A percentile compares a stretch with the other conserved stretches of the same genome.
phyloP scores from a whole-genome alignment of 1,140 invertebrate genomes.

The Euwallacea similis region DNA sequence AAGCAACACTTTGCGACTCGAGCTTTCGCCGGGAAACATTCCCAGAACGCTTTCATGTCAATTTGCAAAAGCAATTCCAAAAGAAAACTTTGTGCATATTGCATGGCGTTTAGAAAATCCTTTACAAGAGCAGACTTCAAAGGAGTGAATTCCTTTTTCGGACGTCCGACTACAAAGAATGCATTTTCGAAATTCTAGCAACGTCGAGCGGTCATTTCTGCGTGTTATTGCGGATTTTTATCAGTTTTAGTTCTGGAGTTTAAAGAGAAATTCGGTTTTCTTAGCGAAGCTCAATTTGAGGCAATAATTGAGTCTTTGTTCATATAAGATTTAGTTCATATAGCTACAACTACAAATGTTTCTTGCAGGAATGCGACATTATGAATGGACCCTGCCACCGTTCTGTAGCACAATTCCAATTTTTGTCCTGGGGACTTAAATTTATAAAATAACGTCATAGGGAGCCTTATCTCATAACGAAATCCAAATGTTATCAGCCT shows the following conservation, averaged over 20 bases:
- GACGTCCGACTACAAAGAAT: slow-evolving; percentile 1
- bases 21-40: background rate
- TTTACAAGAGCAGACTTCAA: slow-evolving; percentile 1
- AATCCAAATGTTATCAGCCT: slow-evolving; percentile 30
- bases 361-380: too few species aligned
- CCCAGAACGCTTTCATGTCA: background rate
- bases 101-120: background rate
- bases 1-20: background rate
- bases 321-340: too few species aligned
- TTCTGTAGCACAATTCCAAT: too few species aligned
- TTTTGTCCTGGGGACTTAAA: background rate
- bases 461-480: slow-evolving; percentile 11
- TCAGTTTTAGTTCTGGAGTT: background rate
- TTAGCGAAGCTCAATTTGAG: too few species aligned
- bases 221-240: background rate
- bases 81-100: slow-evolving; percentile 1
- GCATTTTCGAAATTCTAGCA: background rate
- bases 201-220: background rate
- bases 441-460: background rate
- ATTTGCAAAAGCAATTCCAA: slow-evolving; percentile 4
- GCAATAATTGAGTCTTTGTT: too few species aligned
- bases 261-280: too few species aligned
- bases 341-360: too few species aligned
- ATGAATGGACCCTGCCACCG: too few species aligned
- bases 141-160: background rate